Base-by-base conservation (phyloP, 2,113 vertebrate genomes). In the Melanostigma gelatinosum region DNA sequence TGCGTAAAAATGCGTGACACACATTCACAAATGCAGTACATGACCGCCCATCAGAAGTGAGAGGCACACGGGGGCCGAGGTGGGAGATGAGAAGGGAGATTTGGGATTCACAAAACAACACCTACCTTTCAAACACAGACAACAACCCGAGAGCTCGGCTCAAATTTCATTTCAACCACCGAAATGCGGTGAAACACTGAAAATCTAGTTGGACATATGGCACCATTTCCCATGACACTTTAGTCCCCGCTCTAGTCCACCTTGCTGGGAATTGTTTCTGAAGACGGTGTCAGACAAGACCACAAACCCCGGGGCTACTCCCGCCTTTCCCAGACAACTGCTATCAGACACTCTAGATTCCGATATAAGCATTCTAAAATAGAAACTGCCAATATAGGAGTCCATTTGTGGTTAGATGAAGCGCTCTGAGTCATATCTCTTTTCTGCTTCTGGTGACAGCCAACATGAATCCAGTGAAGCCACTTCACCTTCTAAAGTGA, bases 321-420 rank as follows among this genome's bases (percentile, higher is more conserved):
- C 87, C 82, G 87, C 90, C 87, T 93, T 93, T 94, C 93, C 93
- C 91, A 91, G 91, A 89, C 92, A 82, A 83, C 93, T 90, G 93
- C 93, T 90, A 94, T 94, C 89, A 94, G 91, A 93, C 93, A 94
- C 92, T 90, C 91, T 86, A 87, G 89, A 93, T 94, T 94, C 92
- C 92, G 86, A 93, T 92, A 93, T 84, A 79, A 89, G 90, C 72
- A 87, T 88, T 92, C 90, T 61, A 91, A 94, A 95, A 94, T 93
- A 94, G 92, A 91, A 89, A 88, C 79, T 48, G 86, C 87, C 91
- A 89, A 84, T 83, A 90, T 70, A 79, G 77, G 78, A 79, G 87
- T 90, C 88, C 89, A 93, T 94, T 89, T 92, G 93, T 89, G 92
- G 89, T 93, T 87, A 75, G 90, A 82, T 48, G 74, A 84, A 85